These are phyloP conservation scores for Adelosebastes latens DNA, from an alignment of 2,797 vertebrate genomes.

Conservation along the genomic window DNA sequence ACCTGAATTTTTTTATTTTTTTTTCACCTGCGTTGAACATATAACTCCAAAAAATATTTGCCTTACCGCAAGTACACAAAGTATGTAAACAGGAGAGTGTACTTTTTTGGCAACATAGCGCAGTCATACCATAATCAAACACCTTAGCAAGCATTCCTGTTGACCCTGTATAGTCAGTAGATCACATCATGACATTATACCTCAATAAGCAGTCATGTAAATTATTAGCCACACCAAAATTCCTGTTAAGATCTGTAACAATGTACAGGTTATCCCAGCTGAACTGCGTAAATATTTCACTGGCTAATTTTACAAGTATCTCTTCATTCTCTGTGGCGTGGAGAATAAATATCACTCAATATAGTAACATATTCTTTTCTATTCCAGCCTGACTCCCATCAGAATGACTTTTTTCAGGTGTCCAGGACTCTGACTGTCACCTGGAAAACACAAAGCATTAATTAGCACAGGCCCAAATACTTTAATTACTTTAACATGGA, in stretches of 20 bases:
- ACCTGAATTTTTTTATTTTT: background rate
- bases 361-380: background rate
- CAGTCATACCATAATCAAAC: background rate
- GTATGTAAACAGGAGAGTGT: background rate
- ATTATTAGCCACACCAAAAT: background rate
- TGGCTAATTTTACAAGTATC: background rate
- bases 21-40: background rate
- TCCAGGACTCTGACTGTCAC: background rate
- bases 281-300: background rate
- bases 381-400: background rate
- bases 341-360: background rate
- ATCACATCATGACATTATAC: background rate
- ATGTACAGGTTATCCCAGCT: background rate
- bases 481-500: conserved; percentile 5
- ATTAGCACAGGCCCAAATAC: background rate
- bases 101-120: background rate
- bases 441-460: background rate
- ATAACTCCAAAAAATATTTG: background rate
- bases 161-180: background rate
- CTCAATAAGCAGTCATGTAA: background rate
- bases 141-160: background rate
- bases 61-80: background rate
- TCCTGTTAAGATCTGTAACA: background rate
- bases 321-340: background rate
- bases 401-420: background rate